phyloP scores from a whole-genome alignment of 64 coral and sea anemone genomes.

The Porites australiensis region DNA sequence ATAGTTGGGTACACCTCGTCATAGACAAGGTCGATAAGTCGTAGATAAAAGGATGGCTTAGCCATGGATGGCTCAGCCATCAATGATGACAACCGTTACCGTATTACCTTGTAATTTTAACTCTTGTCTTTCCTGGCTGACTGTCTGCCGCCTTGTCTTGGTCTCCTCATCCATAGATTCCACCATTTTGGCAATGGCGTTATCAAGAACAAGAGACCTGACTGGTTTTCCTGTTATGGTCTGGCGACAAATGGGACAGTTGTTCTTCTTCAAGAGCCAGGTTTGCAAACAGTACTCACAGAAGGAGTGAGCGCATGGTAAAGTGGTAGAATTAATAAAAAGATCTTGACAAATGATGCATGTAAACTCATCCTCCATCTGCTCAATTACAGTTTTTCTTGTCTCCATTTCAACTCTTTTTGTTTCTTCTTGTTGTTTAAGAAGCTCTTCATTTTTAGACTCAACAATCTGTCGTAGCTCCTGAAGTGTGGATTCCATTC shows the following conservation, averaged over 20 bases:
- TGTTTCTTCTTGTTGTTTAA: constrained; percentile 87
- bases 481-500: constrained; percentile 77
- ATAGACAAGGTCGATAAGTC: constrained; percentile 14
- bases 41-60: constrained; percentile 1
- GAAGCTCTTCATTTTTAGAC: constrained; percentile 83
- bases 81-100: constrained; percentile 76
- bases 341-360: constrained; percentile 98
- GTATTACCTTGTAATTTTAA: constrained; percentile 91
- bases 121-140: constrained; percentile 92
- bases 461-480: constrained; percentile 77
- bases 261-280: constrained; percentile 93
- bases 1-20: constrained; percentile 15
- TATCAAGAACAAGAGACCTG: constrained; percentile 96
- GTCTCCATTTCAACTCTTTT: constrained; percentile 89
- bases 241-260: constrained; percentile 92
- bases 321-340: constrained; percentile 89
- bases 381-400: constrained; percentile 88
- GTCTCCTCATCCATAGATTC: constrained; percentile 92
- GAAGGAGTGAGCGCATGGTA: constrained; percentile 97
- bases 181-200: constrained; percentile 95
- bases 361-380: constrained; percentile 99
- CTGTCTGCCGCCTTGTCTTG: constrained; percentile 68
- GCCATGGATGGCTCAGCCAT: constrained; percentile 68
- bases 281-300: constrained; percentile 94
- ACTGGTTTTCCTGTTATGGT: constrained; percentile 74